These are phyloP conservation scores for Cantharis rufa DNA, from an alignment of 2,888 invertebrate species.

Conservation along the genomic window DNA sequence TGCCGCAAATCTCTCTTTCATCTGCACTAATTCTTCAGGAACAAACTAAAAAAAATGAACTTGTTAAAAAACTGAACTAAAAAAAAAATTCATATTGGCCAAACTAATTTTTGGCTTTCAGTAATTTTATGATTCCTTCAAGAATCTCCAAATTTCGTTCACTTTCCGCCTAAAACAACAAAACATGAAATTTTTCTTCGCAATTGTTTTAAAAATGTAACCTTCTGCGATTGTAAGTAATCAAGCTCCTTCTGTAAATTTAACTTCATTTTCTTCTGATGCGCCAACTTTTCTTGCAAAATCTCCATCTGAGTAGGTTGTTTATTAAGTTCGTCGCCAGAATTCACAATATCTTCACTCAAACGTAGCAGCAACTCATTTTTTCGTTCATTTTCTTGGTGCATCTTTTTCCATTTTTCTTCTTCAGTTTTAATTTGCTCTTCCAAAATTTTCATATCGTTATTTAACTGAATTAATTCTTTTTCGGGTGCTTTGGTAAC, in stretches of 20 bases:
- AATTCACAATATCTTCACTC: slow-evolving; percentile 49
- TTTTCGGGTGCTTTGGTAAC: slow-evolving; percentile 29
- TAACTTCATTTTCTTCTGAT: slow-evolving; percentile 58
- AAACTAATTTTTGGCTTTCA: background rate
- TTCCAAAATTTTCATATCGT: slow-evolving; percentile 60
- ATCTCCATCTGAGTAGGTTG: slow-evolving; percentile 61
- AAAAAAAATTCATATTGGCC: no score
- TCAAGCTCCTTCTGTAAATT: slow-evolving; percentile 22
- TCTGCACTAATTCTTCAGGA: slow-evolving; percentile 72
- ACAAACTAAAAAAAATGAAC: slow-evolving; percentile 62
- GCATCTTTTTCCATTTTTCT: slow-evolving; percentile 61
- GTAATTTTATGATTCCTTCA: slow-evolving; percentile 11
- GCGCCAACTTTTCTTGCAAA: slow-evolving; percentile 64
- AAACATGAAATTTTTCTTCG: slow-evolving; percentile 2
- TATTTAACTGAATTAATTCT: slow-evolving; percentile 62
- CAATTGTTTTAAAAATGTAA: slow-evolving; percentile 6
- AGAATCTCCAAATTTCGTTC: slow-evolving; percentile 7
- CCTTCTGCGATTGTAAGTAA: slow-evolving; percentile 24
- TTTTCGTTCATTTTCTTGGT: slow-evolving; percentile 61
- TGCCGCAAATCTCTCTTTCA: slow-evolving; percentile 75
- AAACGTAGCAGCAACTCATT: slow-evolving; percentile 62
- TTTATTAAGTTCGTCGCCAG: slow-evolving; percentile 17
- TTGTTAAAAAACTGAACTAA: background rate
- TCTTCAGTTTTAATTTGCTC: slow-evolving; percentile 60
- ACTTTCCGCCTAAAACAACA: slow-evolving; percentile 14